A percentile compares a stretch with the other conserved stretches of the same genome.
Conservation (phyloP, 2,888 invertebrate genomes). For the Uloborus plumipes region DNA sequence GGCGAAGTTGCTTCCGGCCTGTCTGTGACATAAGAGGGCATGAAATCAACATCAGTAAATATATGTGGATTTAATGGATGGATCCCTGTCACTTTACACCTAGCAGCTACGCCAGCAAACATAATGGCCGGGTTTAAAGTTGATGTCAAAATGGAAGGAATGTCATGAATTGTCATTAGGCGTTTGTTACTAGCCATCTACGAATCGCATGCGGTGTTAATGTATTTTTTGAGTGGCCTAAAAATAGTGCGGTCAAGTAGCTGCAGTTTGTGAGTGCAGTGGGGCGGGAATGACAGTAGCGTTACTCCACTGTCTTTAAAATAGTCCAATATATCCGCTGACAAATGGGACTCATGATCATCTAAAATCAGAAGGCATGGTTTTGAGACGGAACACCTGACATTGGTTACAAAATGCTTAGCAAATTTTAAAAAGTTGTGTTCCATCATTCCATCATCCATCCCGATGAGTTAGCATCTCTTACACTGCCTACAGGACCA, state of each 20-base stretch:
- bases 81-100: background rate
- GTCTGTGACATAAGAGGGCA: background rate
- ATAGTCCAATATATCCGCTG: background rate
- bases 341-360: no score
- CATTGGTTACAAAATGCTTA: background rate
- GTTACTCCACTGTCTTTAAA: background rate
- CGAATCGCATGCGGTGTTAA: background rate
- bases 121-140: background rate
- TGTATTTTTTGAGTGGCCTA: background rate
- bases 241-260: background rate
- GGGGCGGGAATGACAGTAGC: background rate
- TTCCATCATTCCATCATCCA: constrained; percentile 2
- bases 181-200: background rate
- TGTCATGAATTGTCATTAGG: constrained; percentile 1
- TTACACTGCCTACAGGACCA: background rate
- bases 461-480: background rate
- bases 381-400: background rate
- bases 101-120: background rate
- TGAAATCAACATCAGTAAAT: background rate
- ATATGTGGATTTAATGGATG: background rate
- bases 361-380: background rate
- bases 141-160: background rate
- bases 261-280: constrained; percentile 1
- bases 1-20: background rate
- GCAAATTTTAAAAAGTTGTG: background rate